phyloP scores from a whole-genome alignment of 2,797 vertebrate species.

The Nannoperca obscura region DNA sequence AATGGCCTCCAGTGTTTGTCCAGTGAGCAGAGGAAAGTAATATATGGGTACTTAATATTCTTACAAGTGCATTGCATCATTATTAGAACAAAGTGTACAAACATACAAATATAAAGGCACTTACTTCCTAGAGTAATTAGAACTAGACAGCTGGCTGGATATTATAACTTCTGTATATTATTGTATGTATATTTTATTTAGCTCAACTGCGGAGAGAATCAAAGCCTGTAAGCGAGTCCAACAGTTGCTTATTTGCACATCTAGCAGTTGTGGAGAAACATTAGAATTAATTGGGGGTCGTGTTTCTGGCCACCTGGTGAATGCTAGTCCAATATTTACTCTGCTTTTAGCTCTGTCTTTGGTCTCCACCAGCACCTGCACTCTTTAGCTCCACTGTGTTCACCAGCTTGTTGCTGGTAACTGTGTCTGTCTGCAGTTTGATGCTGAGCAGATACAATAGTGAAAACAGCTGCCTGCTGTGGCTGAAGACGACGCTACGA shows the following conservation, averaged over 20 bases:
- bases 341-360: neutral
- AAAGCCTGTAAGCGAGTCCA: neutral
- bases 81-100: conserved; percentile 34
- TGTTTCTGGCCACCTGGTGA: neutral
- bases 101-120: conserved; percentile 25
- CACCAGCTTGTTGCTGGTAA: no score
- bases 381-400: neutral
- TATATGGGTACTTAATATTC: neutral
- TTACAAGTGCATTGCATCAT: conserved; percentile 12
- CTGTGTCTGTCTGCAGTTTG: neutral
- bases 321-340: neutral
- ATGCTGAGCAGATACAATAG: no score
- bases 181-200: neutral
- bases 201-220: neutral
- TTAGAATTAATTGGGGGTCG: neutral
- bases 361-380: neutral
- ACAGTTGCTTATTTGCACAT: neutral
- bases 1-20: no score
- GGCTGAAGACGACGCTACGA: no score
- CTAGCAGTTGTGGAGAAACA: neutral
- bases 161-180: neutral
- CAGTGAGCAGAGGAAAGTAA: neutral
- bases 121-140: conserved; percentile 38
- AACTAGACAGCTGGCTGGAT: conserved; percentile 18
- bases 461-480: no score